phyloP scores from a whole-genome alignment of 2,113 vertebrate genomes.

The Dipodomys ordii region DNA sequence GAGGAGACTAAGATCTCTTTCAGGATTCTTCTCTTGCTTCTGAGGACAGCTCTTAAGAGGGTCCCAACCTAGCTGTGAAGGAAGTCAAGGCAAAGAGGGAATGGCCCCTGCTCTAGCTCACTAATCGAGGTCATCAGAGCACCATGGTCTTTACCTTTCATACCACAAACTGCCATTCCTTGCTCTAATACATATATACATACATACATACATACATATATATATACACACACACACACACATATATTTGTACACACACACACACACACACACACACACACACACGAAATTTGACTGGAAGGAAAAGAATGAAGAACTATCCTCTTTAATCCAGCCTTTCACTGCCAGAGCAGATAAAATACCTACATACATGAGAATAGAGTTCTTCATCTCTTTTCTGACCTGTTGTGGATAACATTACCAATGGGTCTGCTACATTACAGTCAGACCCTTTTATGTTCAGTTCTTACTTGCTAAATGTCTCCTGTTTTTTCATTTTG shows the following conservation, averaged over 20 bases:
- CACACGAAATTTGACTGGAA: constrained; percentile 22
- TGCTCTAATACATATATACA: constrained; percentile 62
- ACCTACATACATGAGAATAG: constrained; percentile 25
- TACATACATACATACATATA: too few relatives aligned
- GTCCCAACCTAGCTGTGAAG: neutral
- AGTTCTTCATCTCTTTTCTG: neutral
- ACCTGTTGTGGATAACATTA: neutral
- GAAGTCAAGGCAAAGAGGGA: neutral
- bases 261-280: too few relatives aligned
- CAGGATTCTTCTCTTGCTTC: neutral
- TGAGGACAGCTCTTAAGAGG: neutral
- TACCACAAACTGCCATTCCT: constrained; percentile 55
- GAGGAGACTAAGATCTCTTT: neutral
- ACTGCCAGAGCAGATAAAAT: constrained; percentile 73
- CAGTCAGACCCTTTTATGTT: neutral
- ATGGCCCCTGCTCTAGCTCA: neutral
- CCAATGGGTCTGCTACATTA: neutral
- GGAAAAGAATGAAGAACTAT: constrained; percentile 76
- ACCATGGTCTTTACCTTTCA: constrained; percentile 23
- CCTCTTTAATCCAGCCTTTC: constrained; percentile 70
- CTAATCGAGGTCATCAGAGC: constrained; percentile 23
- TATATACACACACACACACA: too few relatives aligned
- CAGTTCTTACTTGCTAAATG: neutral
- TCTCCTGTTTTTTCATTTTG: neutral
- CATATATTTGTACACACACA: too few relatives aligned